Conservation (phyloP, 2,888 invertebrate genomes). For the Erebia aethiops region DNA sequence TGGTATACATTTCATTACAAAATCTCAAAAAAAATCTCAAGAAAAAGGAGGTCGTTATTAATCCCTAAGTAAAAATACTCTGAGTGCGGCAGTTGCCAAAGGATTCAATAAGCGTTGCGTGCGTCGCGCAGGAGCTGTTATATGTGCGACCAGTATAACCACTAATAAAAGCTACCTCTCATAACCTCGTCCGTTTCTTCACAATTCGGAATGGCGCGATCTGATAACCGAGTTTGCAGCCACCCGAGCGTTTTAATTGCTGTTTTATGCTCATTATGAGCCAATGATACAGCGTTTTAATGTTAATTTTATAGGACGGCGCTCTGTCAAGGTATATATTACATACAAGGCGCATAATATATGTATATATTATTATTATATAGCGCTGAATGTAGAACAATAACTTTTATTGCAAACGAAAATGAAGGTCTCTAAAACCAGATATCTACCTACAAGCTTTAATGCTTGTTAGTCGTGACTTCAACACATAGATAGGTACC, state of each 20-base stretch:
- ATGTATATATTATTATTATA: conserved; percentile 10
- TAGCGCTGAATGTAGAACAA: conserved; percentile 22
- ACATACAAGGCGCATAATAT: not conserved
- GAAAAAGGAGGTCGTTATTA: too few relatives aligned
- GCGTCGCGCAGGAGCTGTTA: not conserved
- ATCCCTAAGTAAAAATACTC: too few relatives aligned
- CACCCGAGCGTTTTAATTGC: conserved; percentile 42
- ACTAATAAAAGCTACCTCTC: conserved; percentile 8
- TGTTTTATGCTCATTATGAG: conserved; percentile 37
- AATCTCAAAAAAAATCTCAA: too few relatives aligned
- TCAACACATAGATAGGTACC: not conserved
- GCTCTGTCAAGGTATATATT: conserved; percentile 36
- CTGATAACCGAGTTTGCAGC: conserved; percentile 41
- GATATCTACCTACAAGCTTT: not conserved
- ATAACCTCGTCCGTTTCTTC: conserved; percentile 40
- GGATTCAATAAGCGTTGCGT: too few relatives aligned
- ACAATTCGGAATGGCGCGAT: conserved; percentile 41
- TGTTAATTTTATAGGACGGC: conserved; percentile 33
- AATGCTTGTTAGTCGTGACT: not conserved
- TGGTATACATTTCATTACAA: too few relatives aligned
- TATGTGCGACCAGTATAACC: not conserved
- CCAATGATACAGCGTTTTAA: conserved; percentile 36
- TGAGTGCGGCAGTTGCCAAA: too few relatives aligned
- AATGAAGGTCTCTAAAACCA: not conserved
- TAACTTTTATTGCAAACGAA: conserved; percentile 17